Percentiles rank a stretch among this genome's conserved stretches.
Conservation (phyloP, 2,113 vertebrate species). For the Indri indri region DNA sequence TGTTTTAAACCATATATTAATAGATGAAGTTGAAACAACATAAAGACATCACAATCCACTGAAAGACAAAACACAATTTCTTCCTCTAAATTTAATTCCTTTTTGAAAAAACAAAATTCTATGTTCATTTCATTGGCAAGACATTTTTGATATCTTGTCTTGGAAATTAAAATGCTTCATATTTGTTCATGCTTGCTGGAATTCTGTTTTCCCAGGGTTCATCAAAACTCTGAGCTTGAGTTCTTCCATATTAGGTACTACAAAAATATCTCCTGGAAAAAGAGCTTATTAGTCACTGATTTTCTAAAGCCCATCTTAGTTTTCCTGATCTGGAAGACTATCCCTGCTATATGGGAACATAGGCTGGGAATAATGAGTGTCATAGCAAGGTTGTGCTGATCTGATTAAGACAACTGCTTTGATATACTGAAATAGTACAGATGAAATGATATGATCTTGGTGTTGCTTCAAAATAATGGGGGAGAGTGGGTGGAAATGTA, state of each 20-base stretch:
- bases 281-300: not conserved
- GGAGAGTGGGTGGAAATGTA: not conserved
- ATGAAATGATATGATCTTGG: not conserved
- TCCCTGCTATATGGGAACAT: not conserved
- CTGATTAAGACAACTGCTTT: not conserved
- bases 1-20: not conserved
- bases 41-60: not conserved
- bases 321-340: not conserved
- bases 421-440: not conserved
- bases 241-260: not conserved
- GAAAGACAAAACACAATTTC: not conserved
- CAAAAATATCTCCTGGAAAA: not conserved
- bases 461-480: not conserved
- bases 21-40: not conserved
- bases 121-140: not conserved
- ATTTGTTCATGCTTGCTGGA: not conserved
- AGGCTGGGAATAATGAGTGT: not conserved
- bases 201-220: not conserved
- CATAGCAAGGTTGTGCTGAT: not conserved
- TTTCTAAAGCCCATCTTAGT: not conserved
- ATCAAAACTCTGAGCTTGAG: not conserved
- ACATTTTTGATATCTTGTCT: not conserved
- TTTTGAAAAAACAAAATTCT: not conserved
- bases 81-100: not conserved
- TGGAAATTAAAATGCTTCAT: not conserved